A percentile compares a stretch with the other conserved stretches of the same genome.
Conservation (phyloP, 2,113 vertebrate genomes). For the Neogale vison region DNA sequence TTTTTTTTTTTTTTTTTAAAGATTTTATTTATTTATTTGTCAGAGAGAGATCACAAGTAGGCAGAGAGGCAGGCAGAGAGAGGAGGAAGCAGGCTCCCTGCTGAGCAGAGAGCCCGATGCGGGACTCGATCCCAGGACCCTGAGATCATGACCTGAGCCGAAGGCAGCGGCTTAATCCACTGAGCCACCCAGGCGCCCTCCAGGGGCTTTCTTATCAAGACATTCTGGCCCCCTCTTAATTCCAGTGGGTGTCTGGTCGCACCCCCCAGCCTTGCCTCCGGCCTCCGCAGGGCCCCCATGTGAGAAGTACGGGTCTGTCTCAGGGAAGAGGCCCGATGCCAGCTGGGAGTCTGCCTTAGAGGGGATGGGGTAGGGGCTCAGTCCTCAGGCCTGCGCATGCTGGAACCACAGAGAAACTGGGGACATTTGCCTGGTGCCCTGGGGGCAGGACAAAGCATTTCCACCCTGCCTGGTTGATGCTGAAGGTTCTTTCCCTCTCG, state of each 20-base stretch:
- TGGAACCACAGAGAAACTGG: background rate
- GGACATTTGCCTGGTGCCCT: too few relatives aligned
- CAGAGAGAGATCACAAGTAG: too few relatives aligned
- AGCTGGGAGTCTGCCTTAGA: background rate
- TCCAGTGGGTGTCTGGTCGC: background rate
- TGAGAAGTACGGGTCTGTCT: background rate
- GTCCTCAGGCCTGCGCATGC: background rate
- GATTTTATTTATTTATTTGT: too few relatives aligned
- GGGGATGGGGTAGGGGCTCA: background rate
- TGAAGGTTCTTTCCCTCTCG: background rate
- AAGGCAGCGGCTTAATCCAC: too few relatives aligned
- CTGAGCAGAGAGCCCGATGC: too few relatives aligned
- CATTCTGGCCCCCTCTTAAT: background rate
- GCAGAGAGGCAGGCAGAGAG: too few relatives aligned
- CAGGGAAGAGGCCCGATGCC: background rate
- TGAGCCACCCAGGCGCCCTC: too few relatives aligned
- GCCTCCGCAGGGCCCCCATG: background rate
- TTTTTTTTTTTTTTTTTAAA: too few relatives aligned
- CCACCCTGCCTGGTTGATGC: background rate
- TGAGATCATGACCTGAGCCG: too few relatives aligned
- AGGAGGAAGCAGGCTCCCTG: too few relatives aligned
- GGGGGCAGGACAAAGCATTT: background rate
- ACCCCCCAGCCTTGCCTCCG: background rate
- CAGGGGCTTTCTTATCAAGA: background rate
- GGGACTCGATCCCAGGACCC: too few relatives aligned